Evolutionary conservation across 2,888 invertebrate species (phyloP).

Genomic region (Aleiodes alternator): DNA sequence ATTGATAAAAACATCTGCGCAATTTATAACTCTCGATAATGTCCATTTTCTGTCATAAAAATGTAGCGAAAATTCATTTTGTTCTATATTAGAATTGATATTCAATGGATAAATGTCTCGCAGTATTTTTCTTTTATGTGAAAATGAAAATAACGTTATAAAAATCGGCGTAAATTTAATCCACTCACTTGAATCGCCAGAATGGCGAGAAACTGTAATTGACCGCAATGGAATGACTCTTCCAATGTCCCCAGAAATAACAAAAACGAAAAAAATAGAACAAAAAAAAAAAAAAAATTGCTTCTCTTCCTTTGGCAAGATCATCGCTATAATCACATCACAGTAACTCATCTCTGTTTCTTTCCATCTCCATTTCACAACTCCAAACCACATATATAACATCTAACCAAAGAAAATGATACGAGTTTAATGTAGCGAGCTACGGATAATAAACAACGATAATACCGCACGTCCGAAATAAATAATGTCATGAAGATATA

Average conservation of each 20-base stretch:
- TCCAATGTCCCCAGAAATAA: not conserved
- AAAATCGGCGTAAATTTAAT: constrained; percentile 13
- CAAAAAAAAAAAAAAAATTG: constrained; percentile 5
- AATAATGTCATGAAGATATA: constrained; percentile 64
- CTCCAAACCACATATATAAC: constrained; percentile 10
- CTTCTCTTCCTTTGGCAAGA: constrained; percentile 23
- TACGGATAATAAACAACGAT: constrained; percentile 70
- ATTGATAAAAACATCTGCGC: constrained; percentile 28
- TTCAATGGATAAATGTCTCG: not conserved
- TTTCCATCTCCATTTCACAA: not conserved
- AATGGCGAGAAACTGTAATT: constrained; percentile 31
- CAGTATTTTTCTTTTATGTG: constrained; percentile 23
- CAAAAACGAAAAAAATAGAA: not conserved
- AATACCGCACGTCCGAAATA: constrained; percentile 65
- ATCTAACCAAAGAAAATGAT: constrained; percentile 57
- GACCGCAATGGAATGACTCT: constrained; percentile 15
- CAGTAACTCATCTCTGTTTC: constrained; percentile 17
- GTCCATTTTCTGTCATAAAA: not conserved
- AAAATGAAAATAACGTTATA: not conserved
- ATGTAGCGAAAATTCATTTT: not conserved
- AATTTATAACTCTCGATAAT: not conserved
- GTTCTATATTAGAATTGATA: not conserved
- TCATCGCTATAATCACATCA: constrained; percentile 41
- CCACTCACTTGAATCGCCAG: constrained; percentile 11
- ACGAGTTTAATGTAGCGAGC: constrained; percentile 71